Base-by-base conservation (phyloP, 2,113 vertebrate genomes). In the Microcebus tavaratra region DNA sequence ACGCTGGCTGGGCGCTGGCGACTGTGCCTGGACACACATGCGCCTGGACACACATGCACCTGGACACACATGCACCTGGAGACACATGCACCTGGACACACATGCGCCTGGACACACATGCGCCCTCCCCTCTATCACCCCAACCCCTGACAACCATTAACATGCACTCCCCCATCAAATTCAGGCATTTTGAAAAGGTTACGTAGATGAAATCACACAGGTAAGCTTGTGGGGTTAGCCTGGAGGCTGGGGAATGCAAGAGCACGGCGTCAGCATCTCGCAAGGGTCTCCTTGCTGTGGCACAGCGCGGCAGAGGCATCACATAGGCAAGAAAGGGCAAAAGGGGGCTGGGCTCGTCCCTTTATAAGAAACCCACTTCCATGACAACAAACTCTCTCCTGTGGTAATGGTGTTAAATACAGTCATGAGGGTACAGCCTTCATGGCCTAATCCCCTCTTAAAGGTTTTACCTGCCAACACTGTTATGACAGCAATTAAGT, bases 281-380 rank as follows among this genome's bases (percentile, higher is more conserved):
- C 4, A 11, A 67, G 29, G 42, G 70, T 36, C 70, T 10, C 10
- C 18, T 39, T 42, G 70, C 36, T 72, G 8, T 9, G 3, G 39
- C 20, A 36, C 39, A 42, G 11, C 11, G 4, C 4, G 6, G 1
- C 7, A 1, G 34, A 15, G 36, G 45, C 11, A 87, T 21, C 31
- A 55, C 14, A 39, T 2, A 2, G 13, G 3, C 1, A 9, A 27
- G 34, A 11, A 21, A 14, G 45, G 11, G 8, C 34, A 53, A n/a
- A 31, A 6, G 2, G 25, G 14, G 36, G 25, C 80, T 13, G 9
- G 27, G 11, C 59, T 61, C 1, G 8, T 27, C 59, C 25, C 59
- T 55, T 21, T 4, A 17, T 5, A 57, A 39, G 4, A 25, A 57
- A 42, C 50, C 15, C 85, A 57, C n/a, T 29, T 15, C 36, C 50